Base-by-base conservation (phyloP, 2,797 vertebrate species). In the Sciurus carolinensis region DNA sequence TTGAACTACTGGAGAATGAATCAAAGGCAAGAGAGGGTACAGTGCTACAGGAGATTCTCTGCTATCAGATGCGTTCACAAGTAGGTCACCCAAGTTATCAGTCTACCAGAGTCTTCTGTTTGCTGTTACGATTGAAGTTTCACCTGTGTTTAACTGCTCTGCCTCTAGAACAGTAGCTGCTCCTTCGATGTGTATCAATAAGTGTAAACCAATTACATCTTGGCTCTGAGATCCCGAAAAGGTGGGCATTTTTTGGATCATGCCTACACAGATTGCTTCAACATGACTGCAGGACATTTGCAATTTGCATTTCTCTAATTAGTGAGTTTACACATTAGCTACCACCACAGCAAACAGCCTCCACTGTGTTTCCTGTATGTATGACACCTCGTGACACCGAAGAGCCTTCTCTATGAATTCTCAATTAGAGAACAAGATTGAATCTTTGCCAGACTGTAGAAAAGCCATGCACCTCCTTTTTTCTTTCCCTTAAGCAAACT, bases 271-370 rank as follows among this genome's bases (percentile, higher is more conserved):
- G 26, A 42, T 77, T 62, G 39, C 69, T 93, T 90, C 80, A 64
- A 36, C 36, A 36, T 47, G 52, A 50, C 87, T 94, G 69, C 92
- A 95, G 93, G 73, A 52, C 82, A 52, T 92, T 93, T 83, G 66
- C 44, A 83, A 97, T 98, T 95, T 97, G 91, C 94, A 96, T 97
- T 91, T 91, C 81, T 97, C 89, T 97, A 95, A 97, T 97, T 97
- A 96, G 90, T 79, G 82, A 85, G 71, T 88, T 96, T 97, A 42
- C 95, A 95, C 92, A 33, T 95, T 94, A 33, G 85, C 90, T 94
- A 72, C 90, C 66, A 93, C 79, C 52, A 62, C 50, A 96, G 54
- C 36, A 81, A 66, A 80, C 89, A 96, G 84, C 87, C 96, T 89
- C 73, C 66, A 33, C 94, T 93, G 36, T 72, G 71, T 84, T 92